Percentiles rank a stretch among this genome's conserved stretches.
These are phyloP conservation scores for Diorhabda elongata DNA, from an alignment of 1,140 invertebrate genomes.

Conservation along the genomic window DNA sequence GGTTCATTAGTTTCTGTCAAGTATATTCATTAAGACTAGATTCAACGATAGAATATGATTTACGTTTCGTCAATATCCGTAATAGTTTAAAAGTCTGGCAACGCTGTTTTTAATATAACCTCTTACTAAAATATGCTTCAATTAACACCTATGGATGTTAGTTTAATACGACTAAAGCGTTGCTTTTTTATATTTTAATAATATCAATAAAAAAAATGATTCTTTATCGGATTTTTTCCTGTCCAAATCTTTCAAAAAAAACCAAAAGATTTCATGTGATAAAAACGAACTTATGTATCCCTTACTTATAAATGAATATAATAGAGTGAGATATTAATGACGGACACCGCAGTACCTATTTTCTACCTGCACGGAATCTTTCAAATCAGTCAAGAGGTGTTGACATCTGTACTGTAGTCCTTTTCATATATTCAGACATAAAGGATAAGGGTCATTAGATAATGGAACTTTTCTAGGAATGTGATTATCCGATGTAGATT, in stretches of 20 bases:
- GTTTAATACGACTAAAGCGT: no score
- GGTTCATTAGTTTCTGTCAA: no score
- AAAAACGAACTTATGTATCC: not conserved
- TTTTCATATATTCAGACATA: slow-evolving; percentile 5
- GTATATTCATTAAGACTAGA: no score
- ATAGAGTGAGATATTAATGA: slow-evolving; percentile 7
- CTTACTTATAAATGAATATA: not conserved
- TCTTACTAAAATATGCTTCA: no score
- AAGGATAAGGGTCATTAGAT: slow-evolving; percentile 15
- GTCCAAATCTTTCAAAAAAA: not conserved
- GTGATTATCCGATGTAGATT: slow-evolving; percentile 6
- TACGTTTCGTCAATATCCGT: no score
- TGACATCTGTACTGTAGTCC: slow-evolving; percentile 11
- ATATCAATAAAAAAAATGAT: no score
- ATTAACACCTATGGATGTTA: no score
- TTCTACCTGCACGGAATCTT: slow-evolving; percentile 11
- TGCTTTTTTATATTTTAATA: no score
- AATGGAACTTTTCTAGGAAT: slow-evolving; percentile 10
- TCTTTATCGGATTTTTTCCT: no score
- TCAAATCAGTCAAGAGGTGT: slow-evolving; percentile 19
- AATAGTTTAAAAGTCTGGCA: no score
- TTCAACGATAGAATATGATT: no score
- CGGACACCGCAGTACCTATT: slow-evolving; percentile 9
- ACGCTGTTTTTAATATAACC: no score
- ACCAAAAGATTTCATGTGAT: not conserved